Evolutionary conservation across 2,888 invertebrate genomes (phyloP), one percentile per base, ranked within the genome.

Genomic region (Acholoe squamosa): DNA sequence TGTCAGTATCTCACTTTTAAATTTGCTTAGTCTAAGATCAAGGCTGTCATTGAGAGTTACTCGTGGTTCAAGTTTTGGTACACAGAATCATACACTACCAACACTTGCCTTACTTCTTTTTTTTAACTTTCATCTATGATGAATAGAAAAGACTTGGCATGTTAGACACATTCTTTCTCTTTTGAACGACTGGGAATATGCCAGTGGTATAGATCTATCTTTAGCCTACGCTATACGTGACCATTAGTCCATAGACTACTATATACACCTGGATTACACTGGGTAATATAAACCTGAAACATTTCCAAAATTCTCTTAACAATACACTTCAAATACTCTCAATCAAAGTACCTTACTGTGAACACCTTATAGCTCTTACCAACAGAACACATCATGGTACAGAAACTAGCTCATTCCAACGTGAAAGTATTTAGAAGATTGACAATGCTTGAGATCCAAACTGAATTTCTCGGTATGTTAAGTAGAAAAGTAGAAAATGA

Each of bases 11-110:
- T 43, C 43, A 5, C 25, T 25, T 25, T 3, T 71, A 7, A 5
- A 71, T 25, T 71, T 25, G 0, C 71, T 71, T 5, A 25, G 14
- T 71, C 43, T 28, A 28, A 25, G 80, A 33, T 34, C 43, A 16
- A 22, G 80, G 80, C 80, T 22, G 33, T 80, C 80, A 43, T 80
- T 80, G 80, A 80, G 12, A 80, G 22, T 80, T 33, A 25, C 34
- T 34, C 80, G 19, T 33, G 80, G 80, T 80, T 80, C 80, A 80
- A 80, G 80, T 80, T 25, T 61, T 25, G 76, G 16, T 76, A 31
- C 31, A 3, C 31, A 28, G 31, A 31, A 22, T n/a, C 61, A 61
- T 43, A 43, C 43, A 43, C 43, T 10, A 43, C 43, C 43, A 7
- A 43, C 43, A 43, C 43, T 43, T 10, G 5, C 43, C 10, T 43